Conservation (phyloP, 2,113 vertebrate genomes). For the Acanthisitta chloris region DNA sequence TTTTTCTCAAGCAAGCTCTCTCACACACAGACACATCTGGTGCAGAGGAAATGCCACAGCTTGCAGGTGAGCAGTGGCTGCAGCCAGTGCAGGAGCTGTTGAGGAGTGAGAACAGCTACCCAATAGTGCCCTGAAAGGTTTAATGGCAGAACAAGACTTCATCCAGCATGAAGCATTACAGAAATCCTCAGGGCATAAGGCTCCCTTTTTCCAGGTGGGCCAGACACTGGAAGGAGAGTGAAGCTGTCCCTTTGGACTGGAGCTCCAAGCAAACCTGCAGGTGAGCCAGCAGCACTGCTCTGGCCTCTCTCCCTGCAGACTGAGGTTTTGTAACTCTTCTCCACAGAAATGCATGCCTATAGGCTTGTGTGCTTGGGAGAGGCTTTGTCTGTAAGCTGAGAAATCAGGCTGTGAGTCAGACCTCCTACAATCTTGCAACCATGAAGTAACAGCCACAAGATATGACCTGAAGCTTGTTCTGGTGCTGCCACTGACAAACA, state of each 20-base stretch:
- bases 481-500: not conserved
- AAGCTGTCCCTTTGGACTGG: too few relatives aligned
- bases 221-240: not conserved
- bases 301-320: not conserved
- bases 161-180: not conserved
- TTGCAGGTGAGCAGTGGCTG: too few relatives aligned
- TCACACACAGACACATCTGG: not conserved
- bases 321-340: not conserved
- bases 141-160: not conserved
- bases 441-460: not conserved
- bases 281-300: not conserved
- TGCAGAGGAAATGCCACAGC: not conserved
- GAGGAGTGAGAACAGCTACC: not conserved
- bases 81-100: not conserved
- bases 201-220: too few relatives aligned
- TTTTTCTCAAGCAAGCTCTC: not conserved
- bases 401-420: not conserved
- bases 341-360: rapidly evolving
- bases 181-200: not conserved
- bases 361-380: not conserved
- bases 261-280: not conserved
- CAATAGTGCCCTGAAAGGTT: too few relatives aligned
- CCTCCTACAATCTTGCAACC: not conserved
- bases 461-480: not conserved
- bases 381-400: not conserved